Percentiles rank a stretch among this genome's conserved stretches.
Evolutionary conservation across 2,113 vertebrate genomes (phyloP).

Genomic region (Onychorhynchus coronatus): DNA sequence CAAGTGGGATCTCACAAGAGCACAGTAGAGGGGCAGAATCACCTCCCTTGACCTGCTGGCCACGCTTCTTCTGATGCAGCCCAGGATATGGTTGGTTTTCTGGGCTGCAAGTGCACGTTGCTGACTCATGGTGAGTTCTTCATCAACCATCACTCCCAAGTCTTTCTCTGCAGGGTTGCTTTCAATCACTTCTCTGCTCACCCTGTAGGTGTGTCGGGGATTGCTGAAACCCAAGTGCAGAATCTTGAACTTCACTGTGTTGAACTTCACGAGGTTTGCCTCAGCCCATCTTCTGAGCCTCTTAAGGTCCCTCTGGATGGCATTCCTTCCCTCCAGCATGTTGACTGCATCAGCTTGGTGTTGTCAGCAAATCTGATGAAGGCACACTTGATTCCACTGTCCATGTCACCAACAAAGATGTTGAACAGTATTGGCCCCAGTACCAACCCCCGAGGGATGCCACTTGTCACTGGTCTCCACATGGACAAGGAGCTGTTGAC

Average conservation of each 20-base stretch:
- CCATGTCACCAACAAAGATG: background rate
- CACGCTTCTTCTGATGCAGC: background rate
- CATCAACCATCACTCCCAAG: background rate
- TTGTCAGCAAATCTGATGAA: background rate
- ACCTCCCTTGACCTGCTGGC: background rate
- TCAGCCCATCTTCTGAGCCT: background rate
- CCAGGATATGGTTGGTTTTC: background rate
- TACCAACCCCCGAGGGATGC: background rate
- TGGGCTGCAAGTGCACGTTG: background rate
- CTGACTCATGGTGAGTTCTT: background rate
- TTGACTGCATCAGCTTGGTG: background rate
- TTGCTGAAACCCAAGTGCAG: too few relatives aligned
- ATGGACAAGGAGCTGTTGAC: background rate
- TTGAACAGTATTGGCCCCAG: background rate
- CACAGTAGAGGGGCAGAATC: background rate
- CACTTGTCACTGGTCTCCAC: background rate
- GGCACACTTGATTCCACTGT: background rate
- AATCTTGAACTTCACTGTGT: background rate
- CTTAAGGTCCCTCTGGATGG: background rate
- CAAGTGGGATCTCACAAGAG: background rate
- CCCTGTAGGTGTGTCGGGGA: accelerated
- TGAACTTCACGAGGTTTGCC: background rate
- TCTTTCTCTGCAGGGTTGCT: background rate
- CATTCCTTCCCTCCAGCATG: background rate
- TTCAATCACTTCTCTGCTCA: background rate